Base-by-base conservation (phyloP, 2,797 vertebrate genomes). In the Lagocephalus sceleratus region DNA sequence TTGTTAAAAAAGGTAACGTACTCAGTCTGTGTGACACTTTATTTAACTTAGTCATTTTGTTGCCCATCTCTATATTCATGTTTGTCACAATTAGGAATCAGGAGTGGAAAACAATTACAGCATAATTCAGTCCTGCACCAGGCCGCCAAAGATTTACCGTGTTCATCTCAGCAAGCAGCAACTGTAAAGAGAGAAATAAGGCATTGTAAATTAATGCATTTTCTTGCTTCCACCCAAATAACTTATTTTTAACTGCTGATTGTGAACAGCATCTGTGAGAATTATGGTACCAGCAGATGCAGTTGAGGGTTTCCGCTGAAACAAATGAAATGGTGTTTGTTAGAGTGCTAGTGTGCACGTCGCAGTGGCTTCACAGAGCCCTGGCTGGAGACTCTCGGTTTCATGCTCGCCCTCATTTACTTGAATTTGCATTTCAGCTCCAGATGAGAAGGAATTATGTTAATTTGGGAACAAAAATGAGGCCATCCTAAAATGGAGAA, bases 1-100 rank as follows among this genome's bases (percentile, higher is more conserved):
- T 71, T 73, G 54, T 75, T 77, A 26, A 42, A 57, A 74, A 77
- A 75, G 68, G 65, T 66, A 78, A 71, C 63, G 60, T 69, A 29
- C 50, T 50, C n/a, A 57, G 61, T 63, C 62, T 51, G 20, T 53
- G 52, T 70, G 54, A 65, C 60, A 57, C 58, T 72, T 80, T 20
- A 63, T 67, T 60, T 52, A 17, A 38, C 57, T 2, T 52, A 41
- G 25, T 17, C 26, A 17, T 63, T 71, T 63, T 46, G 40, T 25
- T 42, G 17, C 20, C 62, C 20, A 50, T 57, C 12, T 55, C n/a
- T 20, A 45, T 23, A 29, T 60, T 58, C 40, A 54, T 59, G 16
- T 67, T 54, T 63, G 44, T 57, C 39, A 38, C 38, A 11, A 55
- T 60, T 61, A 54, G 19, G 16, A 48, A 15, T 59, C 14, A 43